Evolutionary conservation across 2,888 invertebrate species (phyloP).

Genomic region (Lymantria dispar): DNA sequence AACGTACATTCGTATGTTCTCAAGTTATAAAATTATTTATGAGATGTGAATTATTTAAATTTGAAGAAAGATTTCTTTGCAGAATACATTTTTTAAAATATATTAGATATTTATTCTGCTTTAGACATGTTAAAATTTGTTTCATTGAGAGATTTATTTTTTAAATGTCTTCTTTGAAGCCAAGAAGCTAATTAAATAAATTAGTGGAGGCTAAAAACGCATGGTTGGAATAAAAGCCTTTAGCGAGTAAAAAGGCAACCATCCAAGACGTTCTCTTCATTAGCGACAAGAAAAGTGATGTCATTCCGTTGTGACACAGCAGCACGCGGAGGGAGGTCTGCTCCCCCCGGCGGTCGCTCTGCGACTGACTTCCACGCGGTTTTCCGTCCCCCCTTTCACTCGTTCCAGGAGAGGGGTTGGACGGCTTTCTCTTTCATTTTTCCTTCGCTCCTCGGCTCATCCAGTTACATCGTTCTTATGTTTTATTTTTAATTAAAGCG

Average conservation of each 20-base stretch:
- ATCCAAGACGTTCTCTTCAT: slow-evolving; percentile 78
- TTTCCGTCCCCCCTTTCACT: slow-evolving; percentile 49
- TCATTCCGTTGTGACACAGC: slow-evolving; percentile 78
- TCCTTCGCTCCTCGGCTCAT: slow-evolving; percentile 83
- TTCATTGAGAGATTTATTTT: slow-evolving; percentile 17
- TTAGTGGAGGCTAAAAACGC: slow-evolving; percentile 44
- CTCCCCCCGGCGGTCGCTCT: slow-evolving; percentile 68
- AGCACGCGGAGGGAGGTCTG: slow-evolving; percentile 63
- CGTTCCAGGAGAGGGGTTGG: slow-evolving; percentile 58
- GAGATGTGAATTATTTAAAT: slow-evolving; percentile 48
- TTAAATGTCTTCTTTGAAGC: slow-evolving; percentile 11
- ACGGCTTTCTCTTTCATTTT: slow-evolving; percentile 83
- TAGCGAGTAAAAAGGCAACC: slow-evolving; percentile 58
- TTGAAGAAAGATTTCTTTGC: slow-evolving; percentile 29
- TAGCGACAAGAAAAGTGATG: slow-evolving; percentile 81
- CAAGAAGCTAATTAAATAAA: slow-evolving; percentile 51
- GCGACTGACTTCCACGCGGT: slow-evolving; percentile 74
- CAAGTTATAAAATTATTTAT: slow-evolving; percentile 39
- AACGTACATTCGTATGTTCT: slow-evolving; percentile 34
- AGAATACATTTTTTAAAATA: slow-evolving; percentile 14
- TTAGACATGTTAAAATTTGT: not conserved
- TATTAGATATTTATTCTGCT: no score
- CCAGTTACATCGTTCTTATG: slow-evolving; percentile 83
- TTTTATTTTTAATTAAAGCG: slow-evolving; percentile 83
- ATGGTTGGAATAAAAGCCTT: slow-evolving; percentile 51